phyloP scores from a whole-genome alignment of 2,888 invertebrate genomes.

The Synanthedon vespiformis region DNA sequence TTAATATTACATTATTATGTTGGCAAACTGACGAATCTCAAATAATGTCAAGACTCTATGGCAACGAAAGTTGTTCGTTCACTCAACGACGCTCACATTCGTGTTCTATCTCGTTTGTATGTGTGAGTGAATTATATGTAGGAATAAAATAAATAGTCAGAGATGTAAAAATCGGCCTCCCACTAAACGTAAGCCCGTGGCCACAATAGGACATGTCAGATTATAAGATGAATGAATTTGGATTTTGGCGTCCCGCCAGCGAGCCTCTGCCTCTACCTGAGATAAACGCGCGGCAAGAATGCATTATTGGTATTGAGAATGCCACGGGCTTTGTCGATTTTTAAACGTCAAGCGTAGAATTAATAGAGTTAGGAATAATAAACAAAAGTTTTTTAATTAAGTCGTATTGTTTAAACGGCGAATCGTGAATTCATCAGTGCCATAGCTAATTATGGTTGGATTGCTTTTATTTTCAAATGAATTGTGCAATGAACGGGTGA shows the following conservation, averaged over 20 bases:
- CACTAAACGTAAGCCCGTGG: conserved; percentile 30
- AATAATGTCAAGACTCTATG: too few species aligned
- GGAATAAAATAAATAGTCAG: conserved; percentile 27
- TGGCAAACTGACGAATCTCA: too few species aligned
- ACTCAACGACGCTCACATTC: too few species aligned
- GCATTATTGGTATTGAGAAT: conserved; percentile 10
- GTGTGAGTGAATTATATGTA: not conserved
- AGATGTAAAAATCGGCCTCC: conserved; percentile 19
- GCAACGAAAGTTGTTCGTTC: too few species aligned
- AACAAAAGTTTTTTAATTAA: conserved; percentile 42
- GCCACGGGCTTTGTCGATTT: conserved; percentile 1
- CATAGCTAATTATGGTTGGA: conserved; percentile 56
- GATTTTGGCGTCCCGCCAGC: conserved; percentile 38
- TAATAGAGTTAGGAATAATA: conserved; percentile 2
- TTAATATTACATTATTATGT: too few species aligned
- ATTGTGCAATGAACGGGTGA: conserved; percentile 44
- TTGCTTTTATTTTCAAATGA: conserved; percentile 58
- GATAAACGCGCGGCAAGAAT: conserved; percentile 29
- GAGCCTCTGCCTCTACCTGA: conserved; percentile 46
- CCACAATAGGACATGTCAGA: conserved; percentile 64
- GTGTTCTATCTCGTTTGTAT: not conserved
- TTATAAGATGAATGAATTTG: conserved; percentile 65
- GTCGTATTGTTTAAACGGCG: conserved; percentile 34
- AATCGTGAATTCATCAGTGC: conserved; percentile 52
- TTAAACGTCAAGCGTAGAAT: conserved; percentile 6